Evolutionary conservation across 1,140 invertebrate species (phyloP), one percentile per base, ranked within the genome.

Genomic region (Drosophila obscura): DNA sequence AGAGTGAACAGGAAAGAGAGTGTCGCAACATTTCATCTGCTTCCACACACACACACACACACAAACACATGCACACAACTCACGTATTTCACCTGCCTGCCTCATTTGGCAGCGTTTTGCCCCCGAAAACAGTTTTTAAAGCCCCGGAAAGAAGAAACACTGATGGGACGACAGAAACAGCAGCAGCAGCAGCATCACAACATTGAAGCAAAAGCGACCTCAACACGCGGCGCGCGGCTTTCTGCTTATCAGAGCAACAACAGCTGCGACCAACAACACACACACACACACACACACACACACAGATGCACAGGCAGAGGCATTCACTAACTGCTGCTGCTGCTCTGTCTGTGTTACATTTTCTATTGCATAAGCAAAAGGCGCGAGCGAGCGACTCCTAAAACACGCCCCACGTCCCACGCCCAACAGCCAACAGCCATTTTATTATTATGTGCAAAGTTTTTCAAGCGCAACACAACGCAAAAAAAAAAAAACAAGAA

Each of bases 371-470:
- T 76, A 82, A 82, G 81, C 78, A 45, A 82, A 78, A 75, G 71
- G 31, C 31, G 31, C 31, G 31, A 69, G 79, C 75, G 48, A 52
- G 63, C 78, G 65, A 71, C 82, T 81, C 65, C 57, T 64, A 85
- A 81, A 35, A 35, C 31, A 35, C 35, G 4, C 31, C 8, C 8
- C 31, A 35, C 31, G 2, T 3, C 28, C 7, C 7, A 8, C 31
- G 8, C 7, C 7, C 28, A 2, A 85, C 68, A 69, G 80, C 78
- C 69, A 80, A 80, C 78, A 82, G 64, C 78, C 79, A 87, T 87
- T 88, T 87, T 87, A 87, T 87, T 82, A 87, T 87, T 87, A 88
- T 87, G 82, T 88, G 78, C 71, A 78, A 87, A 87, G 69, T 87
- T 85, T 64, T 82, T 82, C 57, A 73, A 74, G 73, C 66, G 80